Evolutionary conservation across 2,113 vertebrate genomes (phyloP).

Genomic region (Varanus salvator): DNA sequence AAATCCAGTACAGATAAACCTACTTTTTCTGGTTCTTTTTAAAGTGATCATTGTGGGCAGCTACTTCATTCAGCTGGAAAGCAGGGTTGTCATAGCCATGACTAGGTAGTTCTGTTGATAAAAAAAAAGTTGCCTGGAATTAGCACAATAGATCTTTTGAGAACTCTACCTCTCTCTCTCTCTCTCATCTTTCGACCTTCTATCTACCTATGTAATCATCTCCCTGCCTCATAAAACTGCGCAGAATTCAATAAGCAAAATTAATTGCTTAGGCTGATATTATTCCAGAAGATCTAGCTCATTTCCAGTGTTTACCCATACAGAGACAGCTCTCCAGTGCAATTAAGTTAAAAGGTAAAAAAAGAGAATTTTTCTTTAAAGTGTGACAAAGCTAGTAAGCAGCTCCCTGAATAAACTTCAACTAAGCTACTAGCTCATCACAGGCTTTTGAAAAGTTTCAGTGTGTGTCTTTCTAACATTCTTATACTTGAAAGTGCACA

Average conservation of each 20-base stretch:
- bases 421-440: not conserved
- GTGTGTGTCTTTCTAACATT: not conserved
- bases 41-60: conserved; percentile 37
- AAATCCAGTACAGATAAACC: not conserved
- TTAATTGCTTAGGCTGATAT: not conserved
- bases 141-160: not conserved
- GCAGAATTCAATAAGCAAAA: not conserved
- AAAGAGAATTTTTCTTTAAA: not conserved
- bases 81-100: conserved; percentile 40
- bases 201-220: too few species aligned
- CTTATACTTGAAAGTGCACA: not conserved
- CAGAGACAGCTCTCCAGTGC: not conserved
- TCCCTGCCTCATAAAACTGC: too few species aligned
- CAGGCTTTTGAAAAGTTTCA: not conserved
- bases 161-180: not conserved
- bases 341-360: not conserved
- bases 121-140: not conserved
- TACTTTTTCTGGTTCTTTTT: conserved; percentile 26
- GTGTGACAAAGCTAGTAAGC: not conserved
- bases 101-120: conserved; percentile 40
- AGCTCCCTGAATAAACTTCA: not conserved
- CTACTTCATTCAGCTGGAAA: conserved; percentile 57
- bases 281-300: not conserved
- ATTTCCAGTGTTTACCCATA: not conserved
- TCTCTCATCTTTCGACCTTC: too few species aligned